Evolutionary conservation across 1,140 invertebrate genomes (phyloP).

Genomic region (Andrena cerasifolii): DNA sequence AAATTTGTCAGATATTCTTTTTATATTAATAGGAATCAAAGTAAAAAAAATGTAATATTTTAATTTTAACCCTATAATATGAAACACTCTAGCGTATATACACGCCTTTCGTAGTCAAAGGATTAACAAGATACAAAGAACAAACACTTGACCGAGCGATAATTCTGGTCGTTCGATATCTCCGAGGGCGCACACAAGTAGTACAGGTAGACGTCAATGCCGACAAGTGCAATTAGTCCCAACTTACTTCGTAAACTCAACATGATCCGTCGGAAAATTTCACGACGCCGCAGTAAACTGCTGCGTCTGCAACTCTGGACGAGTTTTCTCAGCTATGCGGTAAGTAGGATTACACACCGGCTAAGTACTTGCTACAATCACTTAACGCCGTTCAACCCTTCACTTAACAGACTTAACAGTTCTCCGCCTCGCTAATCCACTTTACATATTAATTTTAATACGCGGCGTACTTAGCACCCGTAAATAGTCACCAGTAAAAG

Average conservation of each 20-base stretch:
- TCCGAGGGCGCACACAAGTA: too few species aligned
- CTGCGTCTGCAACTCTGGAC: slow-evolving; percentile 16
- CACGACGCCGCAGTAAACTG: slow-evolving; percentile 1
- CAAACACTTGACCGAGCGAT: not conserved
- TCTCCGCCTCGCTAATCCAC: not conserved
- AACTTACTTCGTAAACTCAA: slow-evolving; percentile 23
- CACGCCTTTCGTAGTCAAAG: too few species aligned
- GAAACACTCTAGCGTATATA: too few species aligned
- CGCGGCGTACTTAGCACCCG: not conserved
- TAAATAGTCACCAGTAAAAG: not conserved
- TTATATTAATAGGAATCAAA: too few species aligned
- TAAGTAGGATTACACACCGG: slow-evolving; percentile 42
- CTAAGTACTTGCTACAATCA: slow-evolving; percentile 60
- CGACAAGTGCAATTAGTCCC: slow-evolving; percentile 24
- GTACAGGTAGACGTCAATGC: slow-evolving; percentile 6
- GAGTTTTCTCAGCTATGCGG: slow-evolving; percentile 29
- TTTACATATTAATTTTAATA: slow-evolving; percentile 2
- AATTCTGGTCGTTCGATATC: too few species aligned
- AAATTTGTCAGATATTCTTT: too few species aligned
- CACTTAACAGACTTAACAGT: slow-evolving; percentile 1
- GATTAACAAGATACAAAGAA: too few species aligned
- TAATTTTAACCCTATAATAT: too few species aligned
- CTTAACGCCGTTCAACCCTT: slow-evolving; percentile 32
- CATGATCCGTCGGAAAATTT: slow-evolving; percentile 28
- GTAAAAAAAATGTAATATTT: too few species aligned